Conservation (phyloP, 2,888 invertebrate species). For the Eumacrocentrus americanus region DNA sequence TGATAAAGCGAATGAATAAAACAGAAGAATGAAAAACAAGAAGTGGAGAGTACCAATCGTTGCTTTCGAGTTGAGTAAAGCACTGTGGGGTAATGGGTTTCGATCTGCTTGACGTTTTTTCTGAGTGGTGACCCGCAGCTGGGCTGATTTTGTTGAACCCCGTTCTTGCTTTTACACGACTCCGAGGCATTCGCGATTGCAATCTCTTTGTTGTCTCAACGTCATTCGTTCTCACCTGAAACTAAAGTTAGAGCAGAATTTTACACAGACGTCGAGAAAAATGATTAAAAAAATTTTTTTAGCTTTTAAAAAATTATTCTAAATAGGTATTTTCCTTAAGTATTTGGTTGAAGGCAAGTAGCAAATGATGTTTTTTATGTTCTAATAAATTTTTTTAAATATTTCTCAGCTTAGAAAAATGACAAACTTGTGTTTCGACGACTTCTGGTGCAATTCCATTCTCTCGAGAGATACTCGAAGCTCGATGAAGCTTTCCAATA, state of each 20-base stretch:
- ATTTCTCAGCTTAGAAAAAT: not conserved
- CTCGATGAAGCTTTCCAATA: conserved; percentile 18
- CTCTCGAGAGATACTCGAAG: conserved; percentile 2
- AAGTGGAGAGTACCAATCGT: conserved; percentile 68
- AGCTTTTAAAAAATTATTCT: too few relatives aligned
- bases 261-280: conserved; percentile 14
- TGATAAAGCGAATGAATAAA: too few relatives aligned
- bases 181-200: conserved; percentile 45
- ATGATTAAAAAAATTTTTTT: not conserved
- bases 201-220: conserved; percentile 34
- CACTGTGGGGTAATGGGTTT: conserved; percentile 71
- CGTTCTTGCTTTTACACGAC: conserved; percentile 37
- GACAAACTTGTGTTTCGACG: conserved; percentile 6
- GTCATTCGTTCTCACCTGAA: conserved; percentile 22
- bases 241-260: too few relatives aligned
- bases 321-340: too few relatives aligned
- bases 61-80: conserved; percentile 71
- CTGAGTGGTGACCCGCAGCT: conserved; percentile 46
- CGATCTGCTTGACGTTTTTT: conserved; percentile 68
- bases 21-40: not conserved
- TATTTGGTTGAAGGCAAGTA: not conserved
- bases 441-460: conserved; percentile 8
- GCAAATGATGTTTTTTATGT: too few relatives aligned
- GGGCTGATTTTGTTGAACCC: conserved; percentile 35
- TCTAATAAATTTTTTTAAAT: too few relatives aligned